Evolutionary conservation across 2,113 vertebrate species (phyloP), one percentile per base, ranked within the genome.

Genomic region (Carettochelys insculpta): DNA sequence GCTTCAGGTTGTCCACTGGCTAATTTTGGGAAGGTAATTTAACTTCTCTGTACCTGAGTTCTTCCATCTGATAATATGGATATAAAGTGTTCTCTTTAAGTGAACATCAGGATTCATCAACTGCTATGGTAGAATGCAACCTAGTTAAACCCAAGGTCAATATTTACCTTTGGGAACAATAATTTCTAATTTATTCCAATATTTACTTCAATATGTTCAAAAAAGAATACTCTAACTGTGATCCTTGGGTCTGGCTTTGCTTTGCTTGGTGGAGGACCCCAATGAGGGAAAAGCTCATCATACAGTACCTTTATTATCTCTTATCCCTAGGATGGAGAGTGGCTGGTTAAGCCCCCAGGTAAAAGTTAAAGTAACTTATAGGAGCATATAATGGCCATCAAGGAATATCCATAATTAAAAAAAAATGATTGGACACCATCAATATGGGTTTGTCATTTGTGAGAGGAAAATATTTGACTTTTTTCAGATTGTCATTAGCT

Each of bases 151-250:
- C 1, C 17, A 20, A 5, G 0, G 27, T 7, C 38, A 92, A 58
- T 19, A 22, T 34, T 68, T 45, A 38, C 8, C 24, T 83, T 81
- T 73, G 81, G 1, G 0, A 34, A 31, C 0, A 0, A 1, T 48
- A 29, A 38, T 76, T 78, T 51, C 19, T 87, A 4, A 1, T 38
- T 92, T 52, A 16, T 19, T 38, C 12, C 51, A 19, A 50, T 5
- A 17, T 3, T n/a, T n/a, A n/a, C n/a, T n/a, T n/a, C n/a, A n/a
- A 5, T 68, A 38, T 34, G 22, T 68, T 14, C n/a, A 68, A 68
- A 68, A 17, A 38, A n/a, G n/a, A 68, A 20, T n/a, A 68, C 61
- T 65, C 19, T 65, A 65, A n/a, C 19, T 8, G 34, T 38, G 61
- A 22, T 68, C n/a, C 19, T 68, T 68, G 61, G 34, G n/a, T 68